Base-by-base conservation (phyloP, 2,797 vertebrate genomes). In the Denticeps clupeoides region DNA sequence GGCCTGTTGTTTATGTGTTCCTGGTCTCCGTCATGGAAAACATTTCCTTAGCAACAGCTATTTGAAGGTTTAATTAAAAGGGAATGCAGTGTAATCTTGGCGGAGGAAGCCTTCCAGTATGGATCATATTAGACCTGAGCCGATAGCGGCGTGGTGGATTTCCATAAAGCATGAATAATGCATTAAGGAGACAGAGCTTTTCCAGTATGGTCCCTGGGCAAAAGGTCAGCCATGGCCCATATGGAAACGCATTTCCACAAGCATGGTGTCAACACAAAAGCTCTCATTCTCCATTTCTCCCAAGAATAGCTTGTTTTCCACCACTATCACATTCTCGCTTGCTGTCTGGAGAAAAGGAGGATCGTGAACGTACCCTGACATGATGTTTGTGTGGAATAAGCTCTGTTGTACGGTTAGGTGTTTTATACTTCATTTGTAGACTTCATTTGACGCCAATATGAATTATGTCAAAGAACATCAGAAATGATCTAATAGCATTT, bases 141-240 rank as follows among this genome's bases (percentile, higher is more conserved):
- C 7, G 10, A 3, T 21, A 35, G 9, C 19, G 12, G 1, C 12
- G 32, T 12, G 5, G 13, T n/a, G 22, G 12, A 49, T 25, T 38
- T 41, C 53, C 3, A 31, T 29, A 24, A 47, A 13, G 27, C 46
- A 59, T 59, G 45, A 59, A 53, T 61, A 57, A 60, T 59, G 56
- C 51, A 59, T 64, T 31, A 24, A 16, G 31, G 38, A 44, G 57
- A 48, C 63, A 52, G 67, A 55, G 58, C 47, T 51, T 26, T 33
- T 37, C 29, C 58, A 56, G 44, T 67, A 55, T 54, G 33, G 53
- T 51, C 51, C 49, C 50, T 45, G 47, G 51, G 47, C 58, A 43
- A 47, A 47, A 47, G 53, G 33, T 41, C 44, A 63, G 37, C 35
- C 10, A 45, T 38, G 41, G 26, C 41, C 44, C 55, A 45, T 53